Conservation (phyloP, 1,140 invertebrate genomes). For the Episyrphus balteatus region DNA sequence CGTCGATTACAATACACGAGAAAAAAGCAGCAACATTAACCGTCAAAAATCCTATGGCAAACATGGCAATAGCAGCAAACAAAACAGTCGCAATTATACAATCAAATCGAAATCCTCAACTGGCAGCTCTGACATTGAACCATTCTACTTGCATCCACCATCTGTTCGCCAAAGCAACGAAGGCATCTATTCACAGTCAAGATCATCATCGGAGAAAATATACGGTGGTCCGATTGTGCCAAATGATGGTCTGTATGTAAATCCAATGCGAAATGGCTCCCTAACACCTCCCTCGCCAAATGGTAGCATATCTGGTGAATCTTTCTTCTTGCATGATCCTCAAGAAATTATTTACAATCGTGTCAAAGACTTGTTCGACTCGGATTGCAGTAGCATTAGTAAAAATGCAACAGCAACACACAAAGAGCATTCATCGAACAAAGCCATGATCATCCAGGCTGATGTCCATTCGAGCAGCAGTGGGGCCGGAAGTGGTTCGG, state of each 20-base stretch:
- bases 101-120: constrained; percentile 35
- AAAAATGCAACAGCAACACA: constrained; percentile 10
- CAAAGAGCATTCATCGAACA: constrained; percentile 7
- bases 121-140: constrained; percentile 41
- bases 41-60: constrained; percentile 23
- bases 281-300: constrained; percentile 27
- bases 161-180: constrained; percentile 25
- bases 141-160: constrained; percentile 64
- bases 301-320: constrained; percentile 45
- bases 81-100: constrained; percentile 32
- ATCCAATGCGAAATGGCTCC: constrained; percentile 54
- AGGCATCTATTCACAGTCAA: constrained; percentile 26
- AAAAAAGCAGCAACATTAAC: constrained; percentile 5
- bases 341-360: constrained; percentile 63
- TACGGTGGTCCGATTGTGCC: constrained; percentile 41
- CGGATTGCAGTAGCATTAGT: constrained; percentile 31
- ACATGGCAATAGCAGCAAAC: constrained; percentile 29
- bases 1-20: constrained; percentile 42
- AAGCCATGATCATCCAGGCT: constrained; percentile 46
- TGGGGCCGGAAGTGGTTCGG: constrained; percentile 45
- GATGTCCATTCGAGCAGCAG: constrained; percentile 51
- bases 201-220: constrained; percentile 35
- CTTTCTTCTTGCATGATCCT: constrained; percentile 74
- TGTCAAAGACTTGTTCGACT: constrained; percentile 66
- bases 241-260: constrained; percentile 68